Percentiles rank a stretch among this genome's conserved stretches.
Conservation (phyloP, 2,888 invertebrate genomes). For the Eupsilia transversa region DNA sequence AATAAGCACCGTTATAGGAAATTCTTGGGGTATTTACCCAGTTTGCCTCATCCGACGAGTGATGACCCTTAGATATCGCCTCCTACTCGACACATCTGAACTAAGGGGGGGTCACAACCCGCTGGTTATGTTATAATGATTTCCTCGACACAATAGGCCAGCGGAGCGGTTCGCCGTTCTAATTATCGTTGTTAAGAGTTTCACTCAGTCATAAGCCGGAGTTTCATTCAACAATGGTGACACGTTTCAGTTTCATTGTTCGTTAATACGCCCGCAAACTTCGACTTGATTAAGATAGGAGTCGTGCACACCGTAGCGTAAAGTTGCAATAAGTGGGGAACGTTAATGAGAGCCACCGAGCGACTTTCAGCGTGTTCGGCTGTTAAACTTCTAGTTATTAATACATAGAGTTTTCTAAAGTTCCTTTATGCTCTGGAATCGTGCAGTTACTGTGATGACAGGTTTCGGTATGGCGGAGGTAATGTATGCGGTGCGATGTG, state of each 20-base stretch:
- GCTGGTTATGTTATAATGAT: constrained; percentile 66
- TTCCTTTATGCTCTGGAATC: constrained; percentile 39
- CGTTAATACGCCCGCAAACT: constrained; percentile 77
- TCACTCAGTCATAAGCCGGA: constrained; percentile 74
- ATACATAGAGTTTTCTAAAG: constrained; percentile 52
- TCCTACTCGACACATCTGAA: constrained; percentile 31
- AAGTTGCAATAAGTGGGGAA: constrained; percentile 57
- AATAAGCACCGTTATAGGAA: constrained; percentile 64
- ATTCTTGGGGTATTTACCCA: constrained; percentile 62
- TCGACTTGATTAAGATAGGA: constrained; percentile 77
- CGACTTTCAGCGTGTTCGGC: constrained; percentile 29
- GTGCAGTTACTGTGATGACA: constrained; percentile 51
- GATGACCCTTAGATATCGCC: constrained; percentile 44
- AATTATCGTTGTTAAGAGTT: constrained; percentile 79
- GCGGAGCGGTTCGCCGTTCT: constrained; percentile 73
- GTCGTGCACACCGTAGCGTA: constrained; percentile 64
- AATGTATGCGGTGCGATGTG: constrained; percentile 58
- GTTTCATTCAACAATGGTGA: constrained; percentile 77
- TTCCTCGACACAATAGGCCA: constrained; percentile 68
- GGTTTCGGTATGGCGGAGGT: constrained; percentile 30
- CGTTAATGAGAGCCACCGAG: constrained; percentile 52
- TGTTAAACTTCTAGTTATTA: constrained; percentile 54
- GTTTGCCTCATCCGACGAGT: constrained; percentile 40
- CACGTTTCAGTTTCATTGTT: constrained; percentile 81
- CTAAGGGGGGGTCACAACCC: constrained; percentile 46